A percentile compares a stretch with the other conserved stretches of the same genome.
Conservation (phyloP, 1,140 invertebrate species). For the Hylaeus anthracinus region DNA sequence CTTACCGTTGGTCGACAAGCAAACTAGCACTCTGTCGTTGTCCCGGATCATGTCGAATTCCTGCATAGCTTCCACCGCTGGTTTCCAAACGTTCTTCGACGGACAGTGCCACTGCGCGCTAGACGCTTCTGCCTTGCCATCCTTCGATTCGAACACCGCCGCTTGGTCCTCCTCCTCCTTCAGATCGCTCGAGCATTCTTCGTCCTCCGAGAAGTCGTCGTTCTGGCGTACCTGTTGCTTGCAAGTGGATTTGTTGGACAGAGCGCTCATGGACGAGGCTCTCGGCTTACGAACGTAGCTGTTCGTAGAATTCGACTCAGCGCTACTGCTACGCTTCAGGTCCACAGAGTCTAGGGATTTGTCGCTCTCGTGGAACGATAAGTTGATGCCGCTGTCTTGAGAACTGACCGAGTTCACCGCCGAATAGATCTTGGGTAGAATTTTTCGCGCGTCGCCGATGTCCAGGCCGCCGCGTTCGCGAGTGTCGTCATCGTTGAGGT, state of each 20-base stretch:
- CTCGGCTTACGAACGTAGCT: conserved; percentile 62
- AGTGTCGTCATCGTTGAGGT: conserved; percentile 74
- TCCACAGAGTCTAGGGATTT: conserved; percentile 73
- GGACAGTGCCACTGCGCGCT: conserved; percentile 86
- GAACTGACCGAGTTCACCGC: conserved; percentile 86
- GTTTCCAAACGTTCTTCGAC: conserved; percentile 91
- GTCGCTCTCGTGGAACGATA: conserved; percentile 87
- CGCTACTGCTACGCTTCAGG: conserved; percentile 75
- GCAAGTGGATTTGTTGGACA: conserved; percentile 36
- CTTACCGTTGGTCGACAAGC: conserved; percentile 89
- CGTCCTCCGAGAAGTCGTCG: conserved; percentile 77
- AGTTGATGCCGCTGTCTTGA: conserved; percentile 89
- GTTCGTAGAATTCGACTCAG: conserved; percentile 73
- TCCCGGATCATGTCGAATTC: conserved; percentile 93
- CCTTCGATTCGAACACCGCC: conserved; percentile 29
- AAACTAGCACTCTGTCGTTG: conserved; percentile 91
- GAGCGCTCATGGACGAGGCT: conserved; percentile 31
- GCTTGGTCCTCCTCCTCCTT: conserved; percentile 62
- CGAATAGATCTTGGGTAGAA: conserved; percentile 83
- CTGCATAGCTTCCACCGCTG: conserved; percentile 89
- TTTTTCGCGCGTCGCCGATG: conserved; percentile 57
- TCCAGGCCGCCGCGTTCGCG: conserved; percentile 61
- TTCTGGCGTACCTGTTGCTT: conserved; percentile 62
- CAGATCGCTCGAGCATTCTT: conserved; percentile 64
- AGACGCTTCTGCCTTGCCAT: conserved; percentile 11